Conservation (phyloP, 2,888 invertebrate species). For the Lampropteryx suffumata region DNA sequence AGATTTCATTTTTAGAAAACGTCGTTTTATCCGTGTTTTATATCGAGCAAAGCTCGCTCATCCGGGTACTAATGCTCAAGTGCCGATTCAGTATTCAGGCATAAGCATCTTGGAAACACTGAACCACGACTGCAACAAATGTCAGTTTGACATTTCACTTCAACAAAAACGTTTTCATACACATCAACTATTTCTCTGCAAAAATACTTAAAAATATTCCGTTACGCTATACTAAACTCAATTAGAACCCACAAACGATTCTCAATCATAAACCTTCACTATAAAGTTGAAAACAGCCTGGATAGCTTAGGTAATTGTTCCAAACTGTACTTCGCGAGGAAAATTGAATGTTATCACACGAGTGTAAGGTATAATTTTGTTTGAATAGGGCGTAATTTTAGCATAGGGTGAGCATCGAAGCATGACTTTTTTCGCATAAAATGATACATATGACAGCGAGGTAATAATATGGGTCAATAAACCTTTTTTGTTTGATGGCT, state of each 20-base stretch:
- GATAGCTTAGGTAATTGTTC: slow-evolving; percentile 21
- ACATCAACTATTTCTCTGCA: slow-evolving; percentile 45
- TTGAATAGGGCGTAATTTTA: slow-evolving; percentile 29
- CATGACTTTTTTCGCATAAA: slow-evolving; percentile 57
- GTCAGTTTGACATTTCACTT: slow-evolving; percentile 23
- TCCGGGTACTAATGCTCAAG: too few species aligned
- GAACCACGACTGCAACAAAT: not conserved
- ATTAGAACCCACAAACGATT: slow-evolving; percentile 20
- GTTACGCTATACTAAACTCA: slow-evolving; percentile 38
- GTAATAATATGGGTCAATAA: slow-evolving; percentile 51
- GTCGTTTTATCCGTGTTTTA: too few species aligned
- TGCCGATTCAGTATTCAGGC: too few species aligned
- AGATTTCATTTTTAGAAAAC: too few species aligned
- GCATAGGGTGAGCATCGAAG: slow-evolving; percentile 61
- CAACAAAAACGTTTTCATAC: slow-evolving; percentile 20
- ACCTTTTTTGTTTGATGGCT: slow-evolving; percentile 29
- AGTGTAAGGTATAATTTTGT: slow-evolving; percentile 20
- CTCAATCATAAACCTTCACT: not conserved
- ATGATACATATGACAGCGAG: slow-evolving; percentile 56
- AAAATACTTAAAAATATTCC: slow-evolving; percentile 50
- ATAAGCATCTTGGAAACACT: too few species aligned
- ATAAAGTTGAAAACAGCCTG: slow-evolving; percentile 24
- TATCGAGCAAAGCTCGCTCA: too few species aligned
- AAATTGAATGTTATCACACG: slow-evolving; percentile 18
- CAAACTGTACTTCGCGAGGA: slow-evolving; percentile 1